A percentile compares a stretch with the other conserved stretches of the same genome.
phyloP scores from a whole-genome alignment of 2,113 vertebrate species.

The Embiotoca jacksoni region DNA sequence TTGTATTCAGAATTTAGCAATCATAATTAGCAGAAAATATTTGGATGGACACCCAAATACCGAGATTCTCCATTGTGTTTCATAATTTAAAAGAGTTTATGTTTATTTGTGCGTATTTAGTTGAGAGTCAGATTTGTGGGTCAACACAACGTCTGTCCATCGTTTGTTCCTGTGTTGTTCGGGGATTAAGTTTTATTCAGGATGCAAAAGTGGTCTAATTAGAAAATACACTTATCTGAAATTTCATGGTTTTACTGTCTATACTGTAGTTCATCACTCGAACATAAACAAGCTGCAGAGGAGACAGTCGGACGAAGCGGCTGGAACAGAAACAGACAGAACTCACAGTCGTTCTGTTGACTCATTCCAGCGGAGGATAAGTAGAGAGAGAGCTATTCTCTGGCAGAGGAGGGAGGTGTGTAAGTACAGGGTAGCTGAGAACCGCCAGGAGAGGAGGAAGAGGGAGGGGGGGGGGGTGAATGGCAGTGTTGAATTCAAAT shows the following conservation, averaged over 20 bases:
- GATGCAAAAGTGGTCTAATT: neutral
- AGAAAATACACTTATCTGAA: neutral
- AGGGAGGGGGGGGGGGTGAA: conserved; percentile 51
- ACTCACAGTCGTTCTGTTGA: conserved; percentile 59
- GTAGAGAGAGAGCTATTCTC: conserved; percentile 54
- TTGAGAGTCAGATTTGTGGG: neutral
- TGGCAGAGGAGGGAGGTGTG: conserved; percentile 62
- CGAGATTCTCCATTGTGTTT: neutral
- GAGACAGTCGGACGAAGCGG: conserved; percentile 47
- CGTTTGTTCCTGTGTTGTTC: neutral
- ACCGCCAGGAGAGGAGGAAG: conserved; percentile 52
- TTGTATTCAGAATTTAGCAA: neutral
- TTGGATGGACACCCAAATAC: neutral
- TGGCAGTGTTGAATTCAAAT: conserved; percentile 26
- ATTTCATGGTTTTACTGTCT: neutral
- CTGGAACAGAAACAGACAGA: conserved; percentile 61
- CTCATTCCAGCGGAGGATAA: conserved; percentile 64
- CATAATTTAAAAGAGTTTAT: neutral
- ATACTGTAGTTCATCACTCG: conserved; percentile 9
- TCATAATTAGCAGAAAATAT: neutral
- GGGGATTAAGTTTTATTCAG: neutral
- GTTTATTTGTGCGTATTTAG: neutral
- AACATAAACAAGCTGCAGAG: conserved; percentile 38
- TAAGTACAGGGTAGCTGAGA: conserved; percentile 72
- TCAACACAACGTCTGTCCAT: neutral